Evolutionary conservation across 1,140 invertebrate species (phyloP), one percentile per base, ranked within the genome.

Genomic region (Leptinotarsa defecta): DNA sequence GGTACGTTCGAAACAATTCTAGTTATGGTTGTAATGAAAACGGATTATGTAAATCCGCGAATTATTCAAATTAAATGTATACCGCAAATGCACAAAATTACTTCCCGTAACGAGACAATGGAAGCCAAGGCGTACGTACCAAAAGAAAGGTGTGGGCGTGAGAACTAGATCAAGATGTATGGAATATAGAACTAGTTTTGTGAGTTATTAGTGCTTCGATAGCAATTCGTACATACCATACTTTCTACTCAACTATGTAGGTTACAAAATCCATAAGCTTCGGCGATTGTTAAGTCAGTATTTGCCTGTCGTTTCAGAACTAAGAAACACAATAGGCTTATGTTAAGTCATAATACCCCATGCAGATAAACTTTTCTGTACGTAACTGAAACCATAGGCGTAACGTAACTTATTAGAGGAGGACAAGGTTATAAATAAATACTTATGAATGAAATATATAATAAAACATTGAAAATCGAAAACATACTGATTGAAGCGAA

Each of bases 191-290:
- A 65, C 71, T 77, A 79, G 75, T 77, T 79, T 77, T 73, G 24
- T 75, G 71, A 77, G 62, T 76, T 74, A 76, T 74, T 62, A 70
- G 67, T 62, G 67, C 34, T 77, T 71, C 74, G 72, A 79, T 77
- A 71, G 74, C 74, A 79, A 79, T 77, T 79, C 74, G 78, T 70
- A 69, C 43, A 75, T 74, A 71, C 65, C 74, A 73, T 77, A 82
- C 82, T 83, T 83, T 83, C 82, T 83, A 83, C 77, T 76, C 48
- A 82, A 83, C 78, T 82, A 83, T 83, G 76, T 83, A 80, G 82
- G 81, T 81, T 83, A 83, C 76, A 83, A 82, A 82, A 80, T 76
- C 62, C 79, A 77, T 79, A 74, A 65, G 64, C 62, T 63, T 64
- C 63, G 57, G 63, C 75, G 73, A 73, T 65, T 73, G 71, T 64